phyloP scores from a whole-genome alignment of 2,113 vertebrate species.

The Barnardius zonarius region DNA sequence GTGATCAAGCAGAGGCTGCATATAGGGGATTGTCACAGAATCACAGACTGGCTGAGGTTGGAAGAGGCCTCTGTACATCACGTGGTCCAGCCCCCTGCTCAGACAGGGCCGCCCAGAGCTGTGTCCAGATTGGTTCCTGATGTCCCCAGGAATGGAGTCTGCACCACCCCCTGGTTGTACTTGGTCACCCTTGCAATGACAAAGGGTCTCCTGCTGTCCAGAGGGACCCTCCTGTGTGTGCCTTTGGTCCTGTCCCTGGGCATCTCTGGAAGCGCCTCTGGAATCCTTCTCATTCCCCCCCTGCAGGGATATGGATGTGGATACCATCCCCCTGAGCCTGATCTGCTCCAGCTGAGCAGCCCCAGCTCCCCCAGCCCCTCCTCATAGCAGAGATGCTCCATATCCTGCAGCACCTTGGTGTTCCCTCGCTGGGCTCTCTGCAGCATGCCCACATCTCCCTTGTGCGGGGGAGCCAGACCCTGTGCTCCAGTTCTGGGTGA shows the following conservation, averaged over 20 bases:
- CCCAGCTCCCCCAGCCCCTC: background rate
- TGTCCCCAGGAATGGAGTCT: background rate
- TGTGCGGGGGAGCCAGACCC: fast-evolving
- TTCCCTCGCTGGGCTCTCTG: fast-evolving
- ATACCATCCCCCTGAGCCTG: background rate
- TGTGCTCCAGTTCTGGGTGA: background rate
- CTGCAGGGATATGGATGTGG: background rate
- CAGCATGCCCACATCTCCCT: fast-evolving
- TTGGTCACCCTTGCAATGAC: background rate
- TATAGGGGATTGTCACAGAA: background rate
- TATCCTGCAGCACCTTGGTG: fast-evolving
- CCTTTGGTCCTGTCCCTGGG: background rate
- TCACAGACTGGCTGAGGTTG: fast-evolving
- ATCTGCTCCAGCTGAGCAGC: background rate
- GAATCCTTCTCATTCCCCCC: background rate
- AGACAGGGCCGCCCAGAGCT: too few relatives aligned
- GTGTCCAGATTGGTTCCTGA: fast-evolving
- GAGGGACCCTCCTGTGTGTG: fast-evolving
- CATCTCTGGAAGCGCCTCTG: background rate
- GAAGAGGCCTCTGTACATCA: fast-evolving
- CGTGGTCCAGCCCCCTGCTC: background rate
- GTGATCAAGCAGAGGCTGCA: background rate
- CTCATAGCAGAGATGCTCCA: background rate
- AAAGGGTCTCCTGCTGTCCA: background rate
- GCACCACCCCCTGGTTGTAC: background rate